phyloP scores from a whole-genome alignment of 2,113 vertebrate species.

The Galbula dea region DNA sequence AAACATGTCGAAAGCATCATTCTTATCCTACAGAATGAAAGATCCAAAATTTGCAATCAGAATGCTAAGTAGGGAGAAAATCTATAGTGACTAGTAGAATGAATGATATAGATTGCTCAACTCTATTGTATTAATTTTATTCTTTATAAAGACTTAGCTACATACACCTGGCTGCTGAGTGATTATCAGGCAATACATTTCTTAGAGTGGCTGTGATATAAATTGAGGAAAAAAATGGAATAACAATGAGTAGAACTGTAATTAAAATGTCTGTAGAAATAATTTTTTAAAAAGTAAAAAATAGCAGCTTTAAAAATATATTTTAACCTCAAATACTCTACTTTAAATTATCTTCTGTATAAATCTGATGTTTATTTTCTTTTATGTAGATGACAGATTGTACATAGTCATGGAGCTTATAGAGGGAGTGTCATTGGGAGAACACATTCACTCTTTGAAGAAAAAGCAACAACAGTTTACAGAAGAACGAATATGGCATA shows the following conservation, averaged over 20 bases:
- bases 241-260: not conserved
- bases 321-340: not conserved
- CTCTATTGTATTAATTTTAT: not conserved
- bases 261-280: not conserved
- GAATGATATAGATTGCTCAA: not conserved
- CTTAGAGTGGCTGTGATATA: not conserved
- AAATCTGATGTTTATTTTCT: not conserved
- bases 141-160: not conserved
- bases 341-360: not conserved
- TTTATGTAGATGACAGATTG: slow-evolving; percentile 78
- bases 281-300: not conserved
- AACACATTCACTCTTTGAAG: slow-evolving; percentile 85
- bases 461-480: slow-evolving; percentile 85
- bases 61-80: not conserved
- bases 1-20: not conserved
- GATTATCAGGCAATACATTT: not conserved
- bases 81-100: not conserved
- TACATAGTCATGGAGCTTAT: slow-evolving; percentile 93
- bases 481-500: slow-evolving; percentile 86
- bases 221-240: not conserved
- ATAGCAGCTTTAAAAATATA: not conserved
- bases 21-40: not conserved
- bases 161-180: not conserved
- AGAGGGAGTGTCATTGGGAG: slow-evolving; percentile 82
- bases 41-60: not conserved